A percentile compares a stretch with the other conserved stretches of the same genome.
Evolutionary conservation across 2,888 invertebrate species (phyloP).

Genomic region (Oxyscelio sp.): DNA sequence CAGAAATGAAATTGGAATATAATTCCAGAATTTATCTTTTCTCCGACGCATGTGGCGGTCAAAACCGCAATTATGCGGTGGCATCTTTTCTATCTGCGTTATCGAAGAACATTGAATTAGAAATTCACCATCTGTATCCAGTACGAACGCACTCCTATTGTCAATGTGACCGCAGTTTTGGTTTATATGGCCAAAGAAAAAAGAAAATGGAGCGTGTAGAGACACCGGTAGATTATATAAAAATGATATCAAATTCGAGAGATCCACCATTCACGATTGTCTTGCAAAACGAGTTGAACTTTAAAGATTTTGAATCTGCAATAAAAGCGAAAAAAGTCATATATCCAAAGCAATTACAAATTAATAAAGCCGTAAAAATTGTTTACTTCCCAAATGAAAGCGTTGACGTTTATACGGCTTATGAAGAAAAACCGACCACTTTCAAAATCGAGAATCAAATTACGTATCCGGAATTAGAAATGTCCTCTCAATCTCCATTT

Average conservation of each 20-base stretch:
- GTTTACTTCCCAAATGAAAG: too few relatives aligned
- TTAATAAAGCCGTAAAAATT: too few relatives aligned
- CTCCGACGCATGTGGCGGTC: constrained; percentile 68
- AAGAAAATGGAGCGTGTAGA: too few relatives aligned
- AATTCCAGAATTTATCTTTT: constrained; percentile 59
- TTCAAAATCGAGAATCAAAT: constrained; percentile 3
- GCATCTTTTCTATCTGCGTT: constrained; percentile 40
- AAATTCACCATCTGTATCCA: constrained; percentile 70
- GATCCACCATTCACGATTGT: too few relatives aligned
- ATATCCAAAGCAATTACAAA: too few relatives aligned
- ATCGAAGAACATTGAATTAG: constrained; percentile 40
- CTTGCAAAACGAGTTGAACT: too few relatives aligned
- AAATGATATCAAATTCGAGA: too few relatives aligned
- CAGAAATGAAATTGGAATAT: constrained; percentile 41
- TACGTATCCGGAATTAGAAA: neutral
- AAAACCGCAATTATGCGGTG: constrained; percentile 64
- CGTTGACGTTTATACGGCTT: too few relatives aligned
- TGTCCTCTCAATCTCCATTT: neutral
- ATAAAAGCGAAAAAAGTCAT: too few relatives aligned
- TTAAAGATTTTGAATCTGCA: too few relatives aligned
- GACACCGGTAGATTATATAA: too few relatives aligned
- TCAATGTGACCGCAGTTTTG: constrained; percentile 72
- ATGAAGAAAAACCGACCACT: too few relatives aligned
- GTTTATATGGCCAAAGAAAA: constrained; percentile 50
- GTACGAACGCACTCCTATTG: constrained; percentile 70